phyloP scores from a whole-genome alignment of 2,113 vertebrate genomes.

The Anarhynchus alexandrinus region DNA sequence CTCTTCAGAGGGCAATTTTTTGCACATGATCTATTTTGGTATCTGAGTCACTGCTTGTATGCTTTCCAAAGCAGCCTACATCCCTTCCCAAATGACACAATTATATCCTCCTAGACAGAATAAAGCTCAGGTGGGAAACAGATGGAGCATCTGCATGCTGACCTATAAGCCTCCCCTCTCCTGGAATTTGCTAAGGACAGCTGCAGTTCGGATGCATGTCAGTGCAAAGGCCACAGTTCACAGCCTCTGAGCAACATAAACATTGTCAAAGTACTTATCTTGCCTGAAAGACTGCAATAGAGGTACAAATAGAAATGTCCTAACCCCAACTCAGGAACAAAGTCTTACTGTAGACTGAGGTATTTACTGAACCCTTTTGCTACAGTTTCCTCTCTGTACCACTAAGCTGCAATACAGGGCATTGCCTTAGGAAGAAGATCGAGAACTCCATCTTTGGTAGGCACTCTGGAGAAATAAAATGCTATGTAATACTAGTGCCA shows the following conservation, averaged over 20 bases:
- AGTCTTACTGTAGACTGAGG: background rate
- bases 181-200: background rate
- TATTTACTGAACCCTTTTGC: background rate
- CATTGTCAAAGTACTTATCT: background rate
- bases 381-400: background rate
- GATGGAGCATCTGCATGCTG: background rate
- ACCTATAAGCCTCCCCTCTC: background rate
- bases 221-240: background rate
- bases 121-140: slow-evolving; percentile 8
- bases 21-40: background rate
- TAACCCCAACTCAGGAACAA: background rate
- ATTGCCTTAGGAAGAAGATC: background rate
- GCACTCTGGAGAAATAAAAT: background rate
- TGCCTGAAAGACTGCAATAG: background rate
- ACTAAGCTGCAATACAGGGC: background rate
- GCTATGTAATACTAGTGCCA: background rate
- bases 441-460: background rate
- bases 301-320: background rate
- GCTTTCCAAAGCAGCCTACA: background rate
- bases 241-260: background rate
- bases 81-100: background rate
- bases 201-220: background rate
- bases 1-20: background rate
- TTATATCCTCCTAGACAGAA: background rate
- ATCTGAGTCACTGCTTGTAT: background rate